These are phyloP conservation scores for Drosophila setosimentum DNA, from an alignment of 2,888 invertebrate genomes.

Conservation along the genomic window DNA sequence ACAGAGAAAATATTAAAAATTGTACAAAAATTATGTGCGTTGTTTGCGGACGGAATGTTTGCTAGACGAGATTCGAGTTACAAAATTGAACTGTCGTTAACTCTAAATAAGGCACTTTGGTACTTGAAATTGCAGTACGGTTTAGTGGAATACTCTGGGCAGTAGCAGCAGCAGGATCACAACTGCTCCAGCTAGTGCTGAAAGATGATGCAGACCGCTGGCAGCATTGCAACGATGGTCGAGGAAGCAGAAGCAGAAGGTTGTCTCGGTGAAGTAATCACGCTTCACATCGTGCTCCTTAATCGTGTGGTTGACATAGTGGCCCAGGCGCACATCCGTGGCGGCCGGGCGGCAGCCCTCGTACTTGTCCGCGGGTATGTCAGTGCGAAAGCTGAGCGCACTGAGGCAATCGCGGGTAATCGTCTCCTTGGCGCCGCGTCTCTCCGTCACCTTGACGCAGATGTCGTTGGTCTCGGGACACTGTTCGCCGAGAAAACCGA, in stretches of 20 bases:
- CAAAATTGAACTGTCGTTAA: constrained; percentile 49
- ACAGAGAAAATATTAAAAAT: constrained; percentile 38
- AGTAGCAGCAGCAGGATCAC: constrained; percentile 32
- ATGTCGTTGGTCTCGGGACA: constrained; percentile 94
- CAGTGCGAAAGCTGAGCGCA: constrained; percentile 91
- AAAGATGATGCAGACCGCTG: constrained; percentile 20
- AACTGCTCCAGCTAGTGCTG: constrained; percentile 24
- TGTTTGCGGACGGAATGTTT: constrained; percentile 67
- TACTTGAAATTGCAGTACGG: constrained; percentile 5
- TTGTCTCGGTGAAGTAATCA: constrained; percentile 92
- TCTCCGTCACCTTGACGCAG: constrained; percentile 95
- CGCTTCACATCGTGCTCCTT: constrained; percentile 94
- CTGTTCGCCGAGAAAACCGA: constrained; percentile 90
- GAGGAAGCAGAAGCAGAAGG: constrained; percentile 96
- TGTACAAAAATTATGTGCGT: constrained; percentile 31
- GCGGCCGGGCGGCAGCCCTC: constrained; percentile 95
- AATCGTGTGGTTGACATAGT: constrained; percentile 95
- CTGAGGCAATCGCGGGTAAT: constrained; percentile 95
- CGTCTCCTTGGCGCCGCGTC: constrained; percentile 91
- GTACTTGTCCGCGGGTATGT: constrained; percentile 96
- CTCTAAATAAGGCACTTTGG: constrained; percentile 55
- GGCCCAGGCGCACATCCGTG: constrained; percentile 91
- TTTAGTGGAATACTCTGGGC: constrained; percentile 10
- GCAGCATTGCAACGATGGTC: constrained; percentile 93
- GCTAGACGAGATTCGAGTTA: constrained; percentile 62